These are phyloP conservation scores for Aphelenchoides avenae DNA, from an alignment of 1,140 invertebrate species.

Conservation along the genomic window DNA sequence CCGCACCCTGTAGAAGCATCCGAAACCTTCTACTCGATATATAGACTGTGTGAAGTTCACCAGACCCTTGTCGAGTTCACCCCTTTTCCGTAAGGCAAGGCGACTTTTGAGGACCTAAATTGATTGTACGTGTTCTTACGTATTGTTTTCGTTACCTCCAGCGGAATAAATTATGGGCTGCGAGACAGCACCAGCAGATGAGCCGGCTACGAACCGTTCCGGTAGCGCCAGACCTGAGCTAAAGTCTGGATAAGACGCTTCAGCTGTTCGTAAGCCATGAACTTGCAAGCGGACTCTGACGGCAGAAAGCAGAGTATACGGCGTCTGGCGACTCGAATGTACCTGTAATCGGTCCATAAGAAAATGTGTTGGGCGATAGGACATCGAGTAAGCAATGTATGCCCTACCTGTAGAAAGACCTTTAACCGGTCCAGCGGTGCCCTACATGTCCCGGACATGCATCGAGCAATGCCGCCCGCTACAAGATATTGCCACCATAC, in stretches of 20 bases:
- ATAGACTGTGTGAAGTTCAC: slow-evolving; percentile 84
- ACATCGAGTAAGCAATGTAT: no score
- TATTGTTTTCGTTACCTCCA: slow-evolving; percentile 69
- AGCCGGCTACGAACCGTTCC: slow-evolving; percentile 88
- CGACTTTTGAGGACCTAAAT: slow-evolving; percentile 94
- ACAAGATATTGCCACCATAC: slow-evolving; percentile 97
- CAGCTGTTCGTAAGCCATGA: slow-evolving; percentile 91
- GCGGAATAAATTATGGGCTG: slow-evolving; percentile 94
- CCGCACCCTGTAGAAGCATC: slow-evolving; percentile 82
- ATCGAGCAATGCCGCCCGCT: slow-evolving; percentile 90
- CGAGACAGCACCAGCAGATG: slow-evolving; percentile 85
- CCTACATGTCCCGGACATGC: slow-evolving; percentile 88
- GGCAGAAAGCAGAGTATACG: slow-evolving; percentile 64
- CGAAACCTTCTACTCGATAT: slow-evolving; percentile 75
- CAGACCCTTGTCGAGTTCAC: slow-evolving; percentile 80
- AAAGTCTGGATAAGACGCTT: slow-evolving; percentile 75
- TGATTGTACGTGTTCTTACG: neutral
- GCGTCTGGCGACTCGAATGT: slow-evolving; percentile 59
- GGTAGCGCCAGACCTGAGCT: slow-evolving; percentile 73
- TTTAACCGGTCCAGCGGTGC: slow-evolving; percentile 94
- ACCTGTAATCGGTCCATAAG: no score
- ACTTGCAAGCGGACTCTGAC: slow-evolving; percentile 88
- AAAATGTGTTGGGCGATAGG: no score
- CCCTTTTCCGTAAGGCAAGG: slow-evolving; percentile 85
- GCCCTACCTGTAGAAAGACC: slow-evolving; percentile 95